Conservation (phyloP, 2,113 vertebrate genomes). For the Ciconia stormi region DNA sequence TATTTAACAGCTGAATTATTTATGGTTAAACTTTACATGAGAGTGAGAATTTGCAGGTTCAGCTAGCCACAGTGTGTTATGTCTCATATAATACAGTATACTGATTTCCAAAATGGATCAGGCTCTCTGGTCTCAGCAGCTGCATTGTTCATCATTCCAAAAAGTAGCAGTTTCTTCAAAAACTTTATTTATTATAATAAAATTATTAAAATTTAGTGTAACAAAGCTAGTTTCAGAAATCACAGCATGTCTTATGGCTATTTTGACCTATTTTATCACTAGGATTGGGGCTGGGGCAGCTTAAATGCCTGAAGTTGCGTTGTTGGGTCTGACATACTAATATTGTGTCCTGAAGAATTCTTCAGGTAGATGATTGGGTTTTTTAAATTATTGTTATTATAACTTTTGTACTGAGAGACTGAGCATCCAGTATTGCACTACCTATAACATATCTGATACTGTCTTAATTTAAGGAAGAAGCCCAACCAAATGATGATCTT, state of each 20-base stretch:
- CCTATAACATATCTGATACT: background rate
- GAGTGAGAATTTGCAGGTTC: background rate
- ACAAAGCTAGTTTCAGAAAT: background rate
- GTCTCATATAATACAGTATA: background rate
- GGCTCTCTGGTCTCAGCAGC: background rate
- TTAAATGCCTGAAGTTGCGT: background rate
- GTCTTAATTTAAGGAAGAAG: background rate
- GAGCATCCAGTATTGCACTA: background rate
- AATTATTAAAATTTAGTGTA: background rate
- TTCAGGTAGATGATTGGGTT: background rate
- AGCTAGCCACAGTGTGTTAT: background rate
- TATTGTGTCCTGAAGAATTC: background rate
- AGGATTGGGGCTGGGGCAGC: background rate
- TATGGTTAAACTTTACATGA: background rate
- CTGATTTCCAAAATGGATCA: background rate
- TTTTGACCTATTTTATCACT: background rate
- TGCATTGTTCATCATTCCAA: background rate
- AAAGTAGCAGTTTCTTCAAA: background rate
- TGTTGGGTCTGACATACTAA: background rate
- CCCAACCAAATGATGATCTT: background rate
- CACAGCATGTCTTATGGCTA: background rate
- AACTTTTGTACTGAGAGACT: background rate
- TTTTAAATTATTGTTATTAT: background rate
- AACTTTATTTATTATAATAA: background rate
- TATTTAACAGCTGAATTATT: background rate